Evolutionary conservation across 2,888 invertebrate species (phyloP), one percentile per base, ranked within the genome.

Genomic region (Syritta pipiens): DNA sequence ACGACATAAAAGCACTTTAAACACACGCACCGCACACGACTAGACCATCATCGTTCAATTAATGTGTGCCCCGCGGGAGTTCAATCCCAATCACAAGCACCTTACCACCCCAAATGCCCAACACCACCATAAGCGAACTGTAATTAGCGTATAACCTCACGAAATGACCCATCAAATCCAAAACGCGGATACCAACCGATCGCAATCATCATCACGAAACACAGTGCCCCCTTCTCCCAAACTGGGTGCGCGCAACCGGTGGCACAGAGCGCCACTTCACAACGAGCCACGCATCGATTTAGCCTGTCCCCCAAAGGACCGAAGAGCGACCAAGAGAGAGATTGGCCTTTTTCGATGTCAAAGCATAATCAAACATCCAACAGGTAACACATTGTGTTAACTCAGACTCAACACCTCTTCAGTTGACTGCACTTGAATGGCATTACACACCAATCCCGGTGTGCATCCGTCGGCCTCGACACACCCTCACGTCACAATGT

Each of bases 381-480:
- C 79, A 79, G 79, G 79, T 79, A 59, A n/a, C 30, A 32, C 28
- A 69, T 40, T 53, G 49, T 71, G 62, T 67, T 35, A 72, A 12
- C 32, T 28, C 48, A 26, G 17, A 26, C 30, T 68, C 67, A 74
- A 74, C 79, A 74, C 67, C 74, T 68, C 57, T 68, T 19, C 74
- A 68, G 55, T 62, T 79, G 55, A 51, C 42, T 68, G 49, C 79
- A 72, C 79, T 79, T 55, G 71, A 67, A 68, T 62, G 57, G 30
- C 46, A 60, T 79, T 74, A 79, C 74, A 79, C 51, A 24, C 55
- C 51, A 22, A 40, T 40, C 32, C 44, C 20, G 55, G 7, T 63
- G 62, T n/a, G n/a, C n/a, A n/a, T n/a, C n/a, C 48, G 62, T 57
- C 49, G 57, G 40, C 42, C 22, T 49, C 62, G 62, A 55, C 19